These are phyloP conservation scores for Eublepharis macularius DNA, from an alignment of 2,113 vertebrate genomes.

Conservation along the genomic window DNA sequence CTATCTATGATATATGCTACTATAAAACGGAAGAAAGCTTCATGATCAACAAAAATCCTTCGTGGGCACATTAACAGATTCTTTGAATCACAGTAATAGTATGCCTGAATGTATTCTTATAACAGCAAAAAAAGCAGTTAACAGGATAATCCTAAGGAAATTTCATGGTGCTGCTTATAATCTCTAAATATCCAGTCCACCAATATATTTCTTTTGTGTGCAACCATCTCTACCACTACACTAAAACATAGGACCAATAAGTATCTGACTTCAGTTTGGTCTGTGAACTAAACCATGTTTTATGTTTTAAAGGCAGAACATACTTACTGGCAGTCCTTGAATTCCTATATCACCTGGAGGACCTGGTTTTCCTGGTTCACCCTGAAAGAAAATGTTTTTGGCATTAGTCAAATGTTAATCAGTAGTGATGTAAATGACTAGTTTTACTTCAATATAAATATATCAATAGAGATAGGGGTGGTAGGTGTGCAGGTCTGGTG, in stretches of 20 bases:
- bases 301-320: slow-evolving; percentile 22
- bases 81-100: background rate
- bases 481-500: too few relatives aligned
- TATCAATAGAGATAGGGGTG: too few relatives aligned
- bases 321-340: slow-evolving; percentile 93
- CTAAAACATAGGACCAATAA: background rate
- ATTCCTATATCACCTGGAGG: slow-evolving; percentile 89
- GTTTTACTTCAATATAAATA: background rate
- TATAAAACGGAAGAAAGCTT: background rate
- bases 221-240: background rate
- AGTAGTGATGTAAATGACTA: background rate
- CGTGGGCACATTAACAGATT: background rate
- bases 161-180: background rate
- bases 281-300: background rate
- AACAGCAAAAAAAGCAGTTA: background rate
- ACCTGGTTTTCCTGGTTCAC: slow-evolving; percentile 87
- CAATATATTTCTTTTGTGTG: background rate
- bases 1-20: background rate
- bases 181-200: background rate
- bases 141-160: background rate
- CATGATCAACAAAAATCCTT: background rate
- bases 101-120: background rate
- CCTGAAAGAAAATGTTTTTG: slow-evolving; percentile 74
- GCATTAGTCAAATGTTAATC: slow-evolving; percentile 27
- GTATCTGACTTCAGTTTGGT: background rate